phyloP scores from a whole-genome alignment of 35 echinoderm and acorn worm genomes.

The Apostichopus parvimensis region DNA sequence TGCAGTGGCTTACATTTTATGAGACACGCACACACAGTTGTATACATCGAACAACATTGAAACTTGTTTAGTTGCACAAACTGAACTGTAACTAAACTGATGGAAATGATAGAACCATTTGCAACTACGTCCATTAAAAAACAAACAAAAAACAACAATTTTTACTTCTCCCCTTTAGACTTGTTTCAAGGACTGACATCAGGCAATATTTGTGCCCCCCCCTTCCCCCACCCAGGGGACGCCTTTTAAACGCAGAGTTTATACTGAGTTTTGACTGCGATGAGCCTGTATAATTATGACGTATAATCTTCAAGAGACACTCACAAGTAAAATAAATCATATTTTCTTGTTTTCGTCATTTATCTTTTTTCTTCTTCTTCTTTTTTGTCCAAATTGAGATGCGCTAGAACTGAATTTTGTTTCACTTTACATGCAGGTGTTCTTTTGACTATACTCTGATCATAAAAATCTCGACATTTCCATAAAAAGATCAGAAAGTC shows the following conservation, averaged over 20 bases:
- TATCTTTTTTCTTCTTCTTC: background rate
- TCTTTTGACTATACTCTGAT: background rate
- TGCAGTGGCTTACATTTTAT: no score
- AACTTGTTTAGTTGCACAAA: no score
- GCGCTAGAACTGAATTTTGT: background rate
- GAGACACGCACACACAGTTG: no score
- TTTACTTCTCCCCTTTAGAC: background rate
- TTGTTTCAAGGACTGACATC: background rate
- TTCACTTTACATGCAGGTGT: background rate
- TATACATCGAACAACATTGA: no score
- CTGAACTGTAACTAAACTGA: background rate
- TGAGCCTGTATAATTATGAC: no score
- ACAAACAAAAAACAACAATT: no score
- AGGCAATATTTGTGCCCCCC: background rate
- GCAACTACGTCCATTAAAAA: background rate
- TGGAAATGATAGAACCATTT: background rate
- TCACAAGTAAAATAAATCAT: no score
- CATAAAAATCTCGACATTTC: background rate
- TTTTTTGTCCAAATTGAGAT: background rate
- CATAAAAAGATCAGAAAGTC: constrained; percentile 23
- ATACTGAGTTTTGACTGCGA: no score
- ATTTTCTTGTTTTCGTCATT: no score
- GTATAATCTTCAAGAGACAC: no score
- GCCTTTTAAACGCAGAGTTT: no score
- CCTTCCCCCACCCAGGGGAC: no score